Base-by-base conservation (phyloP, 2,888 invertebrate species). In the Chymomyza amoena region DNA sequence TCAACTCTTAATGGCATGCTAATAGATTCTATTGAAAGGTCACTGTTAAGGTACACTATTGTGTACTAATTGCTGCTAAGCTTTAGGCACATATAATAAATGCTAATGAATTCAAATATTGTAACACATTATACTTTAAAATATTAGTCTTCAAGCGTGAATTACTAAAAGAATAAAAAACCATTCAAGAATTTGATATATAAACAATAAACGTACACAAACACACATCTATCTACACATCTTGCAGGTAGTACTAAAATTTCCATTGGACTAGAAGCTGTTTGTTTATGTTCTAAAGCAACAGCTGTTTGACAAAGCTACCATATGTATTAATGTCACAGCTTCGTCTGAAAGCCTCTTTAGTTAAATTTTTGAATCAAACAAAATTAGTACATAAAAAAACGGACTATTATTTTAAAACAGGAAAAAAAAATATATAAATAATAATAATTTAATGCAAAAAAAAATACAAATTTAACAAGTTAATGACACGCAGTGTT, bases 281-380 rank as follows among this genome's bases (percentile, higher is more conserved):
- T 62, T 62, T 39, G 56, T 69, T 76, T 78, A 72, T 65, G 57
- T 66, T 61, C 56, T 54, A 54, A 16, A 54, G 54, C 76, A 54
- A 20, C 54, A 79, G 79, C 79, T 78, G 79, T 71, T 60, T 13
- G 20, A 45, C 32, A 67, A 70, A 50, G 79, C 28, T 79, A 78
- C 78, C 79, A 72, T 54, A 61, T 45, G 6, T 20, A 50, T 20
- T 63, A 1, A 1, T 32, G 28, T 32, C 6, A 13, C 18, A 20
- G 18, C n/a, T 18, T 16, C 15, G n/a, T 6, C 13, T 36, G 4
- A 36, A 4, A 39, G 9, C 39, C 9, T 13, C 9, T 45, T 3
- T 45, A 13, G 10, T 45, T 13, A 15, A 13, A 3, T 45, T 45
- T 45, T 13, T 45, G 32, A 32, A 32, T 7, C 32, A 32, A 32